These are phyloP conservation scores for Phallusia fumigata DNA, from an alignment of 23 tunicate species.

Conservation along the genomic window DNA sequence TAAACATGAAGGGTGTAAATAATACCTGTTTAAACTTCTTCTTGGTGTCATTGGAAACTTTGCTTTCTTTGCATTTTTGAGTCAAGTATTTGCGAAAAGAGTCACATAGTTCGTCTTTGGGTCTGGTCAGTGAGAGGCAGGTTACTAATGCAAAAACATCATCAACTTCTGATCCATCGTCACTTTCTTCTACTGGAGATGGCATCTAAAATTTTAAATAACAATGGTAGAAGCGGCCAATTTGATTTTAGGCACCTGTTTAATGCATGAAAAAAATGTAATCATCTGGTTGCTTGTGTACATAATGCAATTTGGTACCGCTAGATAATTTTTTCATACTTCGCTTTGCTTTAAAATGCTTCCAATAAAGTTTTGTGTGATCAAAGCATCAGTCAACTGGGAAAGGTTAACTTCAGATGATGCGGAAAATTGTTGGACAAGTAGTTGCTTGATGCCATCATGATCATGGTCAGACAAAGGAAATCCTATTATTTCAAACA, in stretches of 20 bases:
- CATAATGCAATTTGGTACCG: too few species aligned
- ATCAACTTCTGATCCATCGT: constrained; percentile 29
- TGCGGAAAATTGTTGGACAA: constrained; percentile 49
- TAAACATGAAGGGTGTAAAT: neutral
- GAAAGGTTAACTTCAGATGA: constrained; percentile 28
- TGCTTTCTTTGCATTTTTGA: constrained; percentile 17
- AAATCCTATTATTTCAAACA: constrained; percentile 41
- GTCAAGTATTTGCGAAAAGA: constrained; percentile 15
- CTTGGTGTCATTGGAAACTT: constrained; percentile 19
- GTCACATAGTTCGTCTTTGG: constrained; percentile 20
- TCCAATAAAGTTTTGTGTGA: constrained; percentile 73
- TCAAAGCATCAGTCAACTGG: constrained; percentile 38
- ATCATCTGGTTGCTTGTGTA: too few species aligned
- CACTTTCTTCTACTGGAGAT: constrained; percentile 18
- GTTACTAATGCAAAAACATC: constrained; percentile 57
- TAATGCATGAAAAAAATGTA: too few species aligned
- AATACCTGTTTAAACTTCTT: constrained; percentile 36
- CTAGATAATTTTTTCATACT: constrained; percentile 37
- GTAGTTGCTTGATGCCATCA: constrained; percentile 73
- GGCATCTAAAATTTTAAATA: neutral
- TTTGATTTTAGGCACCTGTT: too few species aligned
- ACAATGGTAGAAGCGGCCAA: neutral
- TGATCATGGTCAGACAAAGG: constrained; percentile 49
- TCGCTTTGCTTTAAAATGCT: constrained; percentile 69
- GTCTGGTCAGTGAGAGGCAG: constrained; percentile 44